Base-by-base conservation (phyloP, 2,797 vertebrate genomes). In the Brotula barbata region DNA sequence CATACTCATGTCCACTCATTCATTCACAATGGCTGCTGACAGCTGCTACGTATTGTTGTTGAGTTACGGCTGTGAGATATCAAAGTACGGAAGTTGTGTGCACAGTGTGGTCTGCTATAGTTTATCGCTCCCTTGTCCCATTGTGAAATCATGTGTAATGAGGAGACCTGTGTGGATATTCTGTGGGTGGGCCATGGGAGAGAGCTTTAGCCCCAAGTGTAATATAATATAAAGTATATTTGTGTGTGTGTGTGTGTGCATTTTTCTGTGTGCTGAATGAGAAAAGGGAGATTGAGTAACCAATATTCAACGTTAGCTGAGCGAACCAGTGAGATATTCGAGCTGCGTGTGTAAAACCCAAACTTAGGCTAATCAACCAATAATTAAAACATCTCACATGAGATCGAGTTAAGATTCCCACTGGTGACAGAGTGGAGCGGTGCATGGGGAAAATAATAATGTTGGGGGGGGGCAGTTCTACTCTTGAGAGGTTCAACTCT, bases 321-420 rank as follows among this genome's bases (percentile, higher is more conserved):
- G 20, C 47, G 67, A 77, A 74, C 79, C 47, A 23, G 28, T 69
- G 72, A 66, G 79, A 66, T 74, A 66, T 68, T 74, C 63, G 64
- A 65, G 44, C 75, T 72, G 64, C 73, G 64, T 48, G 34, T 83
- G 75, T 77, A 9, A 68, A 81, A 83, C 80, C 73, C 61, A 44
- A 58, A 80, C 71, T 71, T 60, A 75, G 16, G 41, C 83, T 86
- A 67, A 77, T 68, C 52, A 51, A 81, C 81, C 74, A 75, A 83
- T 78, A 81, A 87, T 86, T 78, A 82, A 77, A 80, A 77, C 36
- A 54, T 75, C 33, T 73, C 36, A 47, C 55, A 36, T 81, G 54
- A 78, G 81, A 84, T 49, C 46, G 54, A 82, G 45, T 42, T 42
- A n/a, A 20, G 54, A 42, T 53, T 78, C 70, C 60, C 64, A 65